Evolutionary conservation across 2,113 vertebrate genomes (phyloP), one percentile per base, ranked within the genome.

Genomic region (Gadus macrocephalus): DNA sequence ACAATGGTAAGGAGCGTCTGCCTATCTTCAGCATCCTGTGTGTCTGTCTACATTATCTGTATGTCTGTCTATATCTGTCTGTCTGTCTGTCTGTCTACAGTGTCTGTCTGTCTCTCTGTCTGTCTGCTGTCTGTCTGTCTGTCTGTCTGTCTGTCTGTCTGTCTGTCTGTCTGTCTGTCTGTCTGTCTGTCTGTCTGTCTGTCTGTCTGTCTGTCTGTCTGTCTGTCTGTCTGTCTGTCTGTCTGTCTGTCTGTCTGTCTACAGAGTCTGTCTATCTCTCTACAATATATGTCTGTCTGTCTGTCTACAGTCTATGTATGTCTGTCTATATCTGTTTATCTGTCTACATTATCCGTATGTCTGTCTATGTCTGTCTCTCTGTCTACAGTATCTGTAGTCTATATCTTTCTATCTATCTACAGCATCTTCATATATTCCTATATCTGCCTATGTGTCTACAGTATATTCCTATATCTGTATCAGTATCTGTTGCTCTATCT

Each of bases 1-100:
- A 90, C 66, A 80, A 90, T 71, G 95, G 94, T 96, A 84, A 87
- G 79, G 8, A 35, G 31, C 31, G 4, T 35, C 31, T 28, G 55
- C n/a, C 62, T n/a, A 8, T 27, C 53, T 35, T 6, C 31, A 35
- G 31, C 2, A 2, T 67, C 25, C 27, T 64, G 5, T 64, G n/a
- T 22, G 35, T 61, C 60, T 27, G 20, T 62, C 60, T 62, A 31
- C 2, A 5, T 31, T 31, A 31, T 2, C 28, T 31, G 3, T 31
- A 3, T 5, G 0, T 31, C 3, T 31, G 28, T 5, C 11, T 67
- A 4, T 28, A 17, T 20, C 20, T 20, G 1, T 19, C 4, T 56
- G 20, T 63, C n/a, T n/a, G n/a, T n/a, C 6, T 15, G 7, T n/a
- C 11, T 16, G 7, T 22, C 1, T n/a, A 31, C 6, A 27, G 15